Conservation (phyloP, 2,797 vertebrate genomes). For the Phalloptychus januarius region DNA sequence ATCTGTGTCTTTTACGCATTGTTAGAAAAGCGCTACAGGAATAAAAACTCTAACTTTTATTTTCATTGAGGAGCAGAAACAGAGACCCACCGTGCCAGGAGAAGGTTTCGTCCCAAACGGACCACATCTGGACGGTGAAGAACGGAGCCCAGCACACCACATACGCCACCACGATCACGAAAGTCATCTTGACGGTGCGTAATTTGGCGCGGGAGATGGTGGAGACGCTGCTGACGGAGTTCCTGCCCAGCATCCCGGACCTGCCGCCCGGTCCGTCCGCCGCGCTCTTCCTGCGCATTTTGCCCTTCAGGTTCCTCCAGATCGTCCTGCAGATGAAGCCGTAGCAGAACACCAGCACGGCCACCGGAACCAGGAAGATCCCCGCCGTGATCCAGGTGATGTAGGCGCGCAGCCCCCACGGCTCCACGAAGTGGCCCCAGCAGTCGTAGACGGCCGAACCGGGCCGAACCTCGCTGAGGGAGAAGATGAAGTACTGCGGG, state of each 20-base stretch:
- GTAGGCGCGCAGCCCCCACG: conserved; percentile 88
- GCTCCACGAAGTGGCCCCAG: conserved; percentile 88
- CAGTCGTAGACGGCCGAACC: conserved; percentile 90
- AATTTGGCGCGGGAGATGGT: conserved; percentile 91
- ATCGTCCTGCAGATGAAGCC: conserved; percentile 89
- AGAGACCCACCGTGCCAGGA: conserved; percentile 75
- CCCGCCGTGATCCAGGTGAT: conserved; percentile 90
- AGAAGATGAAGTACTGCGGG: conserved; percentile 93
- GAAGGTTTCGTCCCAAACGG: conserved; percentile 88
- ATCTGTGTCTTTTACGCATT: too few relatives aligned
- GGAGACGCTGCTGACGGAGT: conserved; percentile 87
- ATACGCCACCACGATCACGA: conserved; percentile 91
- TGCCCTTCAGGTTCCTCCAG: conserved; percentile 88
- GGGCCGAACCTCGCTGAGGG: conserved; percentile 84
- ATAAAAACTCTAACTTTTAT: too few relatives aligned
- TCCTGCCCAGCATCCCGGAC: conserved; percentile 74
- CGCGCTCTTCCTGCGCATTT: conserved; percentile 69
- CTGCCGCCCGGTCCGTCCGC: conserved; percentile 23
- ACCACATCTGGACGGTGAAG: conserved; percentile 95
- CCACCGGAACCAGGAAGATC: conserved; percentile 87
- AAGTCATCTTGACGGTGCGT: conserved; percentile 94
- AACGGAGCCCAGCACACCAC: conserved; percentile 93
- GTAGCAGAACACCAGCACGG: conserved; percentile 85
- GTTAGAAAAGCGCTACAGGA: too few relatives aligned
- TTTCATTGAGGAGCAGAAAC: not conserved